A percentile compares a stretch with the other conserved stretches of the same genome.
Conservation (phyloP, 1,140 invertebrate genomes). For the Globodera ellingtonae region DNA sequence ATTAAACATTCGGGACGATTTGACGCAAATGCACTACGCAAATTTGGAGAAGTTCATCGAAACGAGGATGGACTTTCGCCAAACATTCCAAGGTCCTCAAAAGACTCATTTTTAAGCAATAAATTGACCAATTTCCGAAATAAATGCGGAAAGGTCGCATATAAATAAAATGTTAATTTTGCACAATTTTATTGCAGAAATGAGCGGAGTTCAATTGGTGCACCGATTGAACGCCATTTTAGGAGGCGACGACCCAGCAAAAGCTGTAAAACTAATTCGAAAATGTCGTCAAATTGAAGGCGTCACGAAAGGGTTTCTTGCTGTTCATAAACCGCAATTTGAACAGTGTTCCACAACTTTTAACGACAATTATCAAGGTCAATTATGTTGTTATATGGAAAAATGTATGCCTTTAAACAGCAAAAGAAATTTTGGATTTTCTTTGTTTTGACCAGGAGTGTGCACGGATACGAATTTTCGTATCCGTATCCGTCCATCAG, state of each 20-base stretch:
- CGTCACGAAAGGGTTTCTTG: not conserved
- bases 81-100: not conserved
- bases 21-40: not conserved
- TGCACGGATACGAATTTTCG: too few species aligned
- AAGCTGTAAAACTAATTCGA: not conserved
- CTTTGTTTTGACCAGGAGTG: too few species aligned
- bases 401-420: too few species aligned
- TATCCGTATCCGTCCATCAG: too few species aligned
- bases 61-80: not conserved
- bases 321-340: not conserved
- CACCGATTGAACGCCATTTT: not conserved
- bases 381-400: too few species aligned
- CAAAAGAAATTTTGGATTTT: too few species aligned
- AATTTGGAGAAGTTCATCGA: not conserved
- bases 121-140: too few species aligned
- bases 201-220: not conserved
- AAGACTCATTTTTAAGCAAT: too few species aligned
- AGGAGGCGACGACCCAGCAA: not conserved
- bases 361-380: too few species aligned
- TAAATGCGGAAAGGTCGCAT: too few species aligned
- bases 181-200: not conserved
- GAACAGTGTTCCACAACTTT: not conserved
- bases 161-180: too few species aligned
- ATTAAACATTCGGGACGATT: not conserved
- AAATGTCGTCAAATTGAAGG: not conserved